Evolutionary conservation across 2,797 vertebrate genomes (phyloP).

Genomic region (Hoplostethus atlanticus): DNA sequence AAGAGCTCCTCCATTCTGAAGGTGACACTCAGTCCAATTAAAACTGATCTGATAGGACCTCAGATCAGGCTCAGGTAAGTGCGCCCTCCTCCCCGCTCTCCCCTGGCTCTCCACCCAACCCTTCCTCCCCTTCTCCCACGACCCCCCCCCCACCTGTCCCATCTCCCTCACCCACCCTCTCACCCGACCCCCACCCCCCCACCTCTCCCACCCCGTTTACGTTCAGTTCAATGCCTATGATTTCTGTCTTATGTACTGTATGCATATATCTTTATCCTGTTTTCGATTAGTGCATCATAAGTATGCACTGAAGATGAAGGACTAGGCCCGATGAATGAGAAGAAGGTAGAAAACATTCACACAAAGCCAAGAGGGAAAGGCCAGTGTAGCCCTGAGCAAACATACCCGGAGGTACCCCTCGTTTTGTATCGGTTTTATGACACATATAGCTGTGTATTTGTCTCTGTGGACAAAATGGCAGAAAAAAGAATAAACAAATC

Average conservation of each 20-base stretch:
- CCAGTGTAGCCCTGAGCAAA: constrained; percentile 99
- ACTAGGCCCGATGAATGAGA: constrained; percentile 96
- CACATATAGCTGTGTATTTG: constrained; percentile 82
- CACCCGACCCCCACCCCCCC: not conserved
- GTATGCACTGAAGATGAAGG: constrained; percentile 99
- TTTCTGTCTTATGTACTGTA: constrained; percentile 80
- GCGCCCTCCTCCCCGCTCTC: constrained; percentile 87
- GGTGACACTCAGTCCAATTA: constrained; percentile 99
- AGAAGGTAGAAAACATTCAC: constrained; percentile 89
- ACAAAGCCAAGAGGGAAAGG: constrained; percentile 96
- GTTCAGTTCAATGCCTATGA: constrained; percentile 83
- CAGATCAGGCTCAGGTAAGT: constrained; percentile 98
- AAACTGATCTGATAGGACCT: constrained; percentile 99
- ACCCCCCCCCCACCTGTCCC: constrained; percentile 32
- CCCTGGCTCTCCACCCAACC: constrained; percentile 77
- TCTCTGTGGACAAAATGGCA: constrained; percentile 78
- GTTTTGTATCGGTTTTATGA: constrained; percentile 95
- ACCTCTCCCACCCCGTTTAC: constrained; percentile 70
- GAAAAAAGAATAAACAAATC: constrained; percentile 79
- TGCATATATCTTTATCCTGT: constrained; percentile 87
- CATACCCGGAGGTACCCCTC: constrained; percentile 96
- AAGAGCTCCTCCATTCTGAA: constrained; percentile 99
- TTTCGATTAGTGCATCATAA: constrained; percentile 99
- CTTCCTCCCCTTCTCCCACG: constrained; percentile 30
- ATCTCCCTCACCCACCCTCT: constrained; percentile 46